Evolutionary conservation across 2,113 vertebrate genomes (phyloP).

Genomic region (Bufo bufo): DNA sequence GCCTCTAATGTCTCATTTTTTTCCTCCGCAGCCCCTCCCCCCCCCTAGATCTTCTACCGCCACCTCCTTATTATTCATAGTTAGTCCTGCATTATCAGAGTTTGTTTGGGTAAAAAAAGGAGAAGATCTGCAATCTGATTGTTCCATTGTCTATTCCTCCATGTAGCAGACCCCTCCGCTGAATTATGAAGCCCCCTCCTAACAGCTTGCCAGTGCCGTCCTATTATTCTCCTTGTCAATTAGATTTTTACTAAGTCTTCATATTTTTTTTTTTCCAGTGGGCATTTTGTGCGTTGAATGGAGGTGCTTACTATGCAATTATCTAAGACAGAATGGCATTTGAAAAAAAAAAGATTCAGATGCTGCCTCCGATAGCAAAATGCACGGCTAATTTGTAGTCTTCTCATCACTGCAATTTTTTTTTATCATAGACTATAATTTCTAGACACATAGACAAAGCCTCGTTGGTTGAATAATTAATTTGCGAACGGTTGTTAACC

Average conservation of each 20-base stretch:
- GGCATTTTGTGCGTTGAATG: conserved; percentile 35
- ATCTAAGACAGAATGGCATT: conserved; percentile 52
- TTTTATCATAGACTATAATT: conserved; percentile 39
- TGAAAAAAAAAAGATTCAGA: conserved; percentile 30
- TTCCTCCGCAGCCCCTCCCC: neutral
- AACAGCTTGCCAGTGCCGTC: neutral
- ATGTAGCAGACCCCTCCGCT: conserved; percentile 24
- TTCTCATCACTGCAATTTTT: neutral
- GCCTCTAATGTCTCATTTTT: neutral
- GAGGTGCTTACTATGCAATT: conserved; percentile 39
- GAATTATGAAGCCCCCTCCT: conserved; percentile 39
- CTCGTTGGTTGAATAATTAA: conserved; percentile 44
- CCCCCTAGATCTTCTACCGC: neutral
- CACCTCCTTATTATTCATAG: conserved; percentile 43
- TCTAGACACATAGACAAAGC: conserved; percentile 39
- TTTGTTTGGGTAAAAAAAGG: conserved; percentile 45
- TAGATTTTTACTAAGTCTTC: conserved; percentile 52
- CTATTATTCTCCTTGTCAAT: conserved; percentile 52
- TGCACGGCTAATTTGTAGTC: conserved; percentile 47
- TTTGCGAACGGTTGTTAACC: conserved; percentile 29
- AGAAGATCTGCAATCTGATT: conserved; percentile 38
- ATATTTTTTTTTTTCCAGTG: conserved; percentile 24
- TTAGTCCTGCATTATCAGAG: conserved; percentile 45
- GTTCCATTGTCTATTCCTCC: conserved; percentile 49
- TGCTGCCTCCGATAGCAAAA: neutral